Percentiles rank a stretch among this genome's conserved stretches.
These are phyloP conservation scores for Halcyon leucocephala DNA, from an alignment of 2,797 vertebrate genomes.

Conservation along the genomic window DNA sequence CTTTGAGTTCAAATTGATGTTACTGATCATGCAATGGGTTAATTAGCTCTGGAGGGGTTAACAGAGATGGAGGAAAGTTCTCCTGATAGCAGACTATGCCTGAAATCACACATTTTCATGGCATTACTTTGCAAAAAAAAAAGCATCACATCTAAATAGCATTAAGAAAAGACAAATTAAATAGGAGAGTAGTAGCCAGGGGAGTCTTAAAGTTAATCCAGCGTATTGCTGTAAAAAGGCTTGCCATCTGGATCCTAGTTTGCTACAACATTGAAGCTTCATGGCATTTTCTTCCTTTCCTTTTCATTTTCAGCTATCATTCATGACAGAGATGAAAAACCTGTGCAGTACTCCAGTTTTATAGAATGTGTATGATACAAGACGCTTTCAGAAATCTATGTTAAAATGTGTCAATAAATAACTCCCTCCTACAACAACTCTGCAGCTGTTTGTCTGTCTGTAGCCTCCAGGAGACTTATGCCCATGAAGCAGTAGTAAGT, in stretches of 20 bases:
- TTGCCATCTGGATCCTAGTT: constrained; percentile 74
- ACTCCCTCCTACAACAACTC: not conserved
- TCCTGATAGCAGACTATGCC: not conserved
- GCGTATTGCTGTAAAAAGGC: constrained; percentile 61
- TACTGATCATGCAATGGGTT: not conserved
- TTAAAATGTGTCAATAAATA: not conserved
- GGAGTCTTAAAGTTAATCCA: constrained; percentile 59
- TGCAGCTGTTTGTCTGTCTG: not conserved
- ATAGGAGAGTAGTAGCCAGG: constrained; percentile 27
- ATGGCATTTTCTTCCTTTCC: constrained; percentile 27
- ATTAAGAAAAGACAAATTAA: constrained; percentile 59
- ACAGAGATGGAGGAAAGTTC: not conserved
- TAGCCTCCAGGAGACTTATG: not conserved
- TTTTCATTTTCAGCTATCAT: constrained; percentile 54
- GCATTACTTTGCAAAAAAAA: not conserved
- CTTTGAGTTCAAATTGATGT: not conserved
- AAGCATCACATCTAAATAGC: not conserved
- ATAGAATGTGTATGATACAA: not conserved
- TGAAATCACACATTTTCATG: not conserved
- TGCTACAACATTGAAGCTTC: constrained; percentile 43
- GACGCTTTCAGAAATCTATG: constrained; percentile 12
- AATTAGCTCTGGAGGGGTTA: not conserved
- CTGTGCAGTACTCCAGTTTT: not conserved
- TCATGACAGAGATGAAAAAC: constrained; percentile 6
- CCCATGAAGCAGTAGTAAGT: not conserved